Evolutionary conservation across 2,797 vertebrate genomes (phyloP), one percentile per base, ranked within the genome.

Genomic region (Naso thynnoides): DNA sequence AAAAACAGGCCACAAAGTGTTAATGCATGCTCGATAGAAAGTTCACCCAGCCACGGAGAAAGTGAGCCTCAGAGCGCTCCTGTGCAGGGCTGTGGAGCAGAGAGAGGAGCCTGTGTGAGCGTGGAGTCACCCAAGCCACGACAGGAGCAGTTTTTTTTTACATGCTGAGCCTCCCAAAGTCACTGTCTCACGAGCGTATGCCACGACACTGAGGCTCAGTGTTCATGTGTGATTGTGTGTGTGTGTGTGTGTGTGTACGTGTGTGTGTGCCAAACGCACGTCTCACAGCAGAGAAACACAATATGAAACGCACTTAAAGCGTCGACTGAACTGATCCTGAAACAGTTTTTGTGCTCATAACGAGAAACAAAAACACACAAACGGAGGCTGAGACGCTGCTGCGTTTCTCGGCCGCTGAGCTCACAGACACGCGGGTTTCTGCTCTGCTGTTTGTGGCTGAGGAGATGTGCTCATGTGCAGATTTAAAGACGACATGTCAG

Each of bases 1-100:
- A 70, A 73, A 81, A 67, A 72, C 85, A 91, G 90, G 90, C 90
- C 90, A 85, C 83, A 84, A 87, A 90, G 89, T 89, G 86, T 90
- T 86, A 85, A 88, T 75, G 48, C 27, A 78, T 71, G 80, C 69
- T 71, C 84, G 79, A 76, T 81, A 62, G 69, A 82, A 89, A 88
- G 81, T 87, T 86, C 81, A 86, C 3, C 72, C 73, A 70, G 68
- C 39, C 79, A 76, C 84, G 72, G 82, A 77, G 72, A 50, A 33
- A 45, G 57, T 57, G 72, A 83, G 54, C 50, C 80, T 56, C 57
- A 52, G 23, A 57, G 67, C 82, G 82, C 76, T 68, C 66, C 82
- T 79, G 64, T 58, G 0, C 69, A 9, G 55, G 1, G 61, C 63
- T 38, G 36, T 71, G 66, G 50, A 41, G 44, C 61, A n/a, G 73